Evolutionary conservation across 2,888 invertebrate species (phyloP).

Genomic region (Oscheius sp.): DNA sequence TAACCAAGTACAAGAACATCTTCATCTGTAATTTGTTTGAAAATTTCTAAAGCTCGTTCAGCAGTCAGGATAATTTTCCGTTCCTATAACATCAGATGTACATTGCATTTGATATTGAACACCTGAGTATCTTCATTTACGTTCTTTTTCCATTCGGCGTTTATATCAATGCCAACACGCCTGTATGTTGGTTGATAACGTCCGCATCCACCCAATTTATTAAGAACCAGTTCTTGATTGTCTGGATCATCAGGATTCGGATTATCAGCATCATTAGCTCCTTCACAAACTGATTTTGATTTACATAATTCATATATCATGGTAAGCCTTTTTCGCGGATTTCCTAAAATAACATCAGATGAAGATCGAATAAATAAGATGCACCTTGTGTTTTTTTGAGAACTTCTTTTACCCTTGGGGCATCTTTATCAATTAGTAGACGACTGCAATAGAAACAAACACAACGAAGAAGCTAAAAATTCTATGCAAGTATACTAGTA

Average conservation of each 20-base stretch:
- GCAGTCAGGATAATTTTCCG: slow-evolving; percentile 92
- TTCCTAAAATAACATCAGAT: slow-evolving; percentile 73
- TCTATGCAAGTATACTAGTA: slow-evolving; percentile 1
- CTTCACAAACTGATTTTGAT: slow-evolving; percentile 96
- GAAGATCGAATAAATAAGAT: neutral
- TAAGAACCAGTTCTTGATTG: slow-evolving; percentile 75
- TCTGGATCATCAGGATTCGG: slow-evolving; percentile 35
- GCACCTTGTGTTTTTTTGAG: slow-evolving; percentile 88
- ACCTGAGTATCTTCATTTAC: slow-evolving; percentile 94
- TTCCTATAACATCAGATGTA: slow-evolving; percentile 76
- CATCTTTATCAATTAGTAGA: slow-evolving; percentile 90
- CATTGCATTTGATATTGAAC: neutral
- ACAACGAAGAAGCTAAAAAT: slow-evolving; percentile 84
- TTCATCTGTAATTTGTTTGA: slow-evolving; percentile 92
- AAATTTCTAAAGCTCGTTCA: slow-evolving; percentile 95
- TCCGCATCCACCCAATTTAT: slow-evolving; percentile 94
- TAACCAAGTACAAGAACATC: slow-evolving; percentile 84
- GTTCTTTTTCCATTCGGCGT: slow-evolving; percentile 95
- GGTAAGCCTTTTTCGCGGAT: slow-evolving; percentile 90
- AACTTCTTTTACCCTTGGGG: slow-evolving; percentile 92
- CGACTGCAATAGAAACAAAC: slow-evolving; percentile 99
- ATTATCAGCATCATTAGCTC: slow-evolving; percentile 81
- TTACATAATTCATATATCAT: slow-evolving; percentile 98
- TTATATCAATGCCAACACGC: slow-evolving; percentile 88
- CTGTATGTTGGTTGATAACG: slow-evolving; percentile 94